These are phyloP conservation scores for Malacoraja senta DNA, from an alignment of 2,797 vertebrate species.

Conservation along the genomic window DNA sequence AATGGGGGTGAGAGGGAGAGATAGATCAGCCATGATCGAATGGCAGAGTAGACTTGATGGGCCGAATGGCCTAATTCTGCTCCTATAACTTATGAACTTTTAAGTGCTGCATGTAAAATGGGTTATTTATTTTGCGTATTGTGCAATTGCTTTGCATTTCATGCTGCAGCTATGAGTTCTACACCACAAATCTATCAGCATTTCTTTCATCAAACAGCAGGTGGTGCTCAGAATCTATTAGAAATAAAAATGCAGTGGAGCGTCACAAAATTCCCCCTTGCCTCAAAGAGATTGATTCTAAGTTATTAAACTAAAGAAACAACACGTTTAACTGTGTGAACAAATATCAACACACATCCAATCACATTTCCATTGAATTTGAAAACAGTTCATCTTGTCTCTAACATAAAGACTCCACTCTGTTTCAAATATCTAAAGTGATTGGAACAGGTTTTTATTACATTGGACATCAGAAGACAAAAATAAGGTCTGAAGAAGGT, in stretches of 20 bases:
- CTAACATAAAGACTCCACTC: not conserved
- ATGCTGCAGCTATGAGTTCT: not conserved
- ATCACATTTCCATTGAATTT: not conserved
- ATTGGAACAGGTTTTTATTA: not conserved
- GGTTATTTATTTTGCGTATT: too few species aligned
- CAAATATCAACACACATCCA: too few species aligned
- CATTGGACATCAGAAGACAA: not conserved
- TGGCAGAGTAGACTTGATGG: too few species aligned
- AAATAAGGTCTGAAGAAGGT: too few species aligned
- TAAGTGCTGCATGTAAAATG: not conserved
- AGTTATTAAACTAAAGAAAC: not conserved
- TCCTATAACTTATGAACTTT: not conserved
- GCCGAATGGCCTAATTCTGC: too few species aligned
- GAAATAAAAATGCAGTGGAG: not conserved
- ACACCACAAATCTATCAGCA: not conserved
- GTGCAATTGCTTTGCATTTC: not conserved
- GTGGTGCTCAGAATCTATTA: not conserved
- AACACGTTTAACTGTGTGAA: too few species aligned
- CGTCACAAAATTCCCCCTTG: not conserved
- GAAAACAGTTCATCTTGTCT: not conserved
- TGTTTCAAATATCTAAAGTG: not conserved
- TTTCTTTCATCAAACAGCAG: not conserved
- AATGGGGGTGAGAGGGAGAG: too few species aligned
- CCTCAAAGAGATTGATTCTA: not conserved
- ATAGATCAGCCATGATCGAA: too few species aligned